A percentile compares a stretch with the other conserved stretches of the same genome.
Evolutionary conservation across 2,113 vertebrate genomes (phyloP).

Genomic region (Platysternon megacephalum): DNA sequence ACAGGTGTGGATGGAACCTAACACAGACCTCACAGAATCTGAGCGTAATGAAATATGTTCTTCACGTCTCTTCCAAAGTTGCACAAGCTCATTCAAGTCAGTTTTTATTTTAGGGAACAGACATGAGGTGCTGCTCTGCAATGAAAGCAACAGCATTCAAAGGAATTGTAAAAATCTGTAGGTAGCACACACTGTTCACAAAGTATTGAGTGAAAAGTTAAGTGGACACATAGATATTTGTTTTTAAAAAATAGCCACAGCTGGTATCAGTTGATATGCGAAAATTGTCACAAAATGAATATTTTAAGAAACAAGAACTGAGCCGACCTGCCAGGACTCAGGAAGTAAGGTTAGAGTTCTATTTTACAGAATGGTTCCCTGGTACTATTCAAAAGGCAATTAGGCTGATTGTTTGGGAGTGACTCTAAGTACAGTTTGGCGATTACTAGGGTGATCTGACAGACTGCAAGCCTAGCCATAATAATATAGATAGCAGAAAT

Average conservation of each 20-base stretch:
- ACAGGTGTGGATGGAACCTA: accelerated
- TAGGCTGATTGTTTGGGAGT: neutral
- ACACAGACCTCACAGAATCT: neutral
- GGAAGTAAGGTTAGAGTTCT: neutral
- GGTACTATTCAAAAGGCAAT: neutral
- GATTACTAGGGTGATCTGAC: neutral
- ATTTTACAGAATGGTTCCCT: neutral
- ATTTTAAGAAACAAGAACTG: neutral
- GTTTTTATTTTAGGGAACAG: neutral
- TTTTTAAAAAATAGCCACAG: neutral
- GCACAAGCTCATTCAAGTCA: neutral
- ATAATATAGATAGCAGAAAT: neutral
- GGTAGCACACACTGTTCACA: neutral
- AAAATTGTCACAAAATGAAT: neutral
- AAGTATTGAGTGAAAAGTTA: neutral
- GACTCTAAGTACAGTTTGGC: neutral
- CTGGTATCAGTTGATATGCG: neutral
- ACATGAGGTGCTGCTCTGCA: neutral
- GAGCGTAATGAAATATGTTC: neutral
- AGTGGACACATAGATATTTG: accelerated
- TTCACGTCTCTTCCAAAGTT: neutral
- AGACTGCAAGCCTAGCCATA: neutral
- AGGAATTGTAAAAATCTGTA: accelerated
- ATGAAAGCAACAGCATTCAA: neutral
- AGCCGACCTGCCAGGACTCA: neutral